phyloP scores from a whole-genome alignment of 2,888 invertebrate species.

The Eupithecia dodoneata region DNA sequence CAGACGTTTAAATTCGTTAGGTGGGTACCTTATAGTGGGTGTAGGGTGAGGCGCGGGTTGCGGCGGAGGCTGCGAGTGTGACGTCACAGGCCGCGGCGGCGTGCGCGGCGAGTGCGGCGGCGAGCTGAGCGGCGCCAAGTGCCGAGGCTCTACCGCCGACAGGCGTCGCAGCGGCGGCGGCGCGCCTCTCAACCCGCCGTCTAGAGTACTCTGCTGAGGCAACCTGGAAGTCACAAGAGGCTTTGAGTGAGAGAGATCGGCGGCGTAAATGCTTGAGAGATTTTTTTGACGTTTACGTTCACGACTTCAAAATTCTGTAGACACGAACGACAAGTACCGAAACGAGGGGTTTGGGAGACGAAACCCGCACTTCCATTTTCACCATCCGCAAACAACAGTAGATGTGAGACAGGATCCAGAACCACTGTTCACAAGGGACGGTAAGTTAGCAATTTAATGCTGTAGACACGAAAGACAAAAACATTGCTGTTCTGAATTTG shows the following conservation, averaged over 20 bases:
- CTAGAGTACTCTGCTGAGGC: constrained; percentile 87
- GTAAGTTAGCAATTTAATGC: neutral
- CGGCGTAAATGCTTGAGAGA: neutral
- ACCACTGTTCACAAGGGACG: neutral
- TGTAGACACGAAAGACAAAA: neutral
- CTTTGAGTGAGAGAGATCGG: neutral
- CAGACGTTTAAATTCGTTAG: neutral
- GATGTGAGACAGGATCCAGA: neutral
- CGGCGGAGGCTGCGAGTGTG: constrained; percentile 64
- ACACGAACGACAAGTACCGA: neutral
- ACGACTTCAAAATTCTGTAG: neutral
- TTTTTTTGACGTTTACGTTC: neutral
- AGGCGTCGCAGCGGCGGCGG: constrained; percentile 75
- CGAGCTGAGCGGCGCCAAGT: constrained; percentile 80
- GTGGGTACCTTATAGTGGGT: constrained; percentile 47
- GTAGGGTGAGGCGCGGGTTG: constrained; percentile 50
- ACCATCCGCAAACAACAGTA: neutral
- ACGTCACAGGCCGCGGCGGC: constrained; percentile 62
- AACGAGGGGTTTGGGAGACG: neutral
- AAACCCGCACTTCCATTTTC: neutral
- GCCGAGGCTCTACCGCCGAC: constrained; percentile 84
- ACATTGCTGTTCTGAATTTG: neutral
- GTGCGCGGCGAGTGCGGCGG: constrained; percentile 74
- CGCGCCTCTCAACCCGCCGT: constrained; percentile 84
- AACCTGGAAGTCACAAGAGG: constrained; percentile 68